A percentile compares a stretch with the other conserved stretches of the same genome.
These are phyloP conservation scores for Rhagium mordax DNA, from an alignment of 2,888 invertebrate species.

Conservation along the genomic window DNA sequence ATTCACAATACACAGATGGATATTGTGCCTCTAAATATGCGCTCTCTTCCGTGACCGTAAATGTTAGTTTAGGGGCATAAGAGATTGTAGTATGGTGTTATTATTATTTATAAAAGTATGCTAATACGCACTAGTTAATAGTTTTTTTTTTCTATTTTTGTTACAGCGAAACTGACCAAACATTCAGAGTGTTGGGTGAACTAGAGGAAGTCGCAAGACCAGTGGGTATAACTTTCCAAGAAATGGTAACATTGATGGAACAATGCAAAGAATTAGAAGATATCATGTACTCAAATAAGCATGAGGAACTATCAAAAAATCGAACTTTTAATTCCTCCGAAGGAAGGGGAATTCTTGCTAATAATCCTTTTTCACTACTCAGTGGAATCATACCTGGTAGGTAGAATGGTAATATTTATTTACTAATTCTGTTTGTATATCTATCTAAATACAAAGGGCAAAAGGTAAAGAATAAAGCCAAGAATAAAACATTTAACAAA, in stretches of 20 bases:
- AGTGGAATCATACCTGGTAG: conserved; percentile 88
- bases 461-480: too few species aligned
- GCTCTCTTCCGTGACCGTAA: too few species aligned
- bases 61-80: too few species aligned
- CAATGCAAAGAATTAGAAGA: conserved; percentile 82
- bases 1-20: too few species aligned
- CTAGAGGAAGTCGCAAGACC: conserved; percentile 77
- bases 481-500: too few species aligned
- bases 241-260: conserved; percentile 86
- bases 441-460: too few species aligned
- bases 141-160: conserved; percentile 41
- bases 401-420: not conserved
- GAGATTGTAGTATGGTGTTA: too few species aligned
- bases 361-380: conserved; percentile 80
- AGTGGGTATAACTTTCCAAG: conserved; percentile 78
- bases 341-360: conserved; percentile 71
- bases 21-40: too few species aligned
- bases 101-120: too few species aligned
- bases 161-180: conserved; percentile 82
- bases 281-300: conserved; percentile 60
- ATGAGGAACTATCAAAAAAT: conserved; percentile 59
- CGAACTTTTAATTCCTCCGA: conserved; percentile 36
- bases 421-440: too few species aligned
- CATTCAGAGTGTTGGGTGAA: conserved; percentile 76
- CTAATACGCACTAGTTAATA: too few species aligned